Percentiles rank a stretch among this genome's conserved stretches.
Evolutionary conservation across 2,113 vertebrate genomes (phyloP).

Genomic region (Aix galericulata): DNA sequence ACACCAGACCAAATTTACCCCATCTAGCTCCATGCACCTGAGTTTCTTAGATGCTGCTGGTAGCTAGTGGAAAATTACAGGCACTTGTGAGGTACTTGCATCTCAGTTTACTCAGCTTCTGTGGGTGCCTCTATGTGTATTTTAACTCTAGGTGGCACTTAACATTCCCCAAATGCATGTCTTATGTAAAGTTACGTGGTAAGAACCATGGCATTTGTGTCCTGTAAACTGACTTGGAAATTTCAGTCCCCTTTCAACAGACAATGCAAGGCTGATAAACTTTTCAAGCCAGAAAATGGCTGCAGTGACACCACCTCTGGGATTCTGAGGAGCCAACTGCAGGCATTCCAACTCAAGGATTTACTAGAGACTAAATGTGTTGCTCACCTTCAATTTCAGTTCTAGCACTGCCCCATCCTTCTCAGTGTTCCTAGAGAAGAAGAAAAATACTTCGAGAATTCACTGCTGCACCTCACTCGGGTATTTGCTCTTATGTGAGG

Average conservation of each 20-base stretch:
- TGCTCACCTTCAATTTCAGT: not conserved
- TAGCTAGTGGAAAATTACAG: not conserved
- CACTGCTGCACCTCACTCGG: not conserved
- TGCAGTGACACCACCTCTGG: not conserved
- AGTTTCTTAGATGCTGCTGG: not conserved
- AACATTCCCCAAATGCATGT: not conserved
- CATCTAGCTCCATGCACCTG: not conserved
- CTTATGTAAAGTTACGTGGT: not conserved
- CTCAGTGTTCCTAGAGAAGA: not conserved
- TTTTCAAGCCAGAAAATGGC: not conserved
- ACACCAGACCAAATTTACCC: not conserved
- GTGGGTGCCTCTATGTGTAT: rapidly evolving
- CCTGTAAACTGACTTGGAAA: not conserved
- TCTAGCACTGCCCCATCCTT: not conserved
- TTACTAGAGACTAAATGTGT: not conserved
- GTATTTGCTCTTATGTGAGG: not conserved
- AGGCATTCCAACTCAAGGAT: not conserved
- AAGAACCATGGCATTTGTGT: not conserved
- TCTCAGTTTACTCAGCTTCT: not conserved
- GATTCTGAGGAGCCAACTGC: not conserved
- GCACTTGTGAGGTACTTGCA: not conserved
- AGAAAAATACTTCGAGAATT: not conserved
- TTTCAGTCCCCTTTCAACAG: not conserved
- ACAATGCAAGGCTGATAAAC: not conserved
- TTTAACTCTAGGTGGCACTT: not conserved